Base-by-base conservation (phyloP, 2,113 vertebrate genomes). In the Illadopsis cleaveri region DNA sequence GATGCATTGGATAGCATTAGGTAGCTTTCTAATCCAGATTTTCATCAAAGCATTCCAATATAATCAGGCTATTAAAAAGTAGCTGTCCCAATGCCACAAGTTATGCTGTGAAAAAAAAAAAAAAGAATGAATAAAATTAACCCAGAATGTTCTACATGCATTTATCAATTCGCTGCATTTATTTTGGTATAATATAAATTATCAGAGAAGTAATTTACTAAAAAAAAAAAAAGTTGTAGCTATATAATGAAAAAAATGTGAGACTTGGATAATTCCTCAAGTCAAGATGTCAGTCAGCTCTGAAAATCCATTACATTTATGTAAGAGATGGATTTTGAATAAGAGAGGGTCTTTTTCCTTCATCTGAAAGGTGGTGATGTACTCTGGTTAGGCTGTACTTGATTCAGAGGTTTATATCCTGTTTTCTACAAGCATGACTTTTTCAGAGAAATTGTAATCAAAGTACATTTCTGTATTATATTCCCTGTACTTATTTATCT, bases 91-190 rank as follows among this genome's bases (percentile, higher is more conserved):
- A 56, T 82, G 71, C 45, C 33, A 68, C 48, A 84, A 89, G 20
- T 71, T 85, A 70, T 54, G 27, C 24, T 56, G n/a, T 48, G 38
- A 86, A 92, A 95, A 8, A 81, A 42, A 82, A 18, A 85, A 17
- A 3, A 31, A 25, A 19, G 4, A 57, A 90, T 51, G 1, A 76
- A 31, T 66, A 64, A 50, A 47, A 56, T 62, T 8, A 69, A 48
- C 37, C 72, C 40, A n/a, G 56, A 85, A 61, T 62, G 14, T 42
- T 94, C 60, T 60, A 8, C 30, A 65, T 57, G 9, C 12, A 70
- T 91, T 94, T 90, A 77, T 57, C 72, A 84, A 57, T 93, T 77
- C 78, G 13, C 38, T 95, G 82, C 66, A 60, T 88, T 95, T 8
- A 35, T 56, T 87, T 86, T 86, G 13, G 73, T 85, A 58, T 18